phyloP scores from a whole-genome alignment of 1,140 invertebrate genomes.

The Pinna nobilis region DNA sequence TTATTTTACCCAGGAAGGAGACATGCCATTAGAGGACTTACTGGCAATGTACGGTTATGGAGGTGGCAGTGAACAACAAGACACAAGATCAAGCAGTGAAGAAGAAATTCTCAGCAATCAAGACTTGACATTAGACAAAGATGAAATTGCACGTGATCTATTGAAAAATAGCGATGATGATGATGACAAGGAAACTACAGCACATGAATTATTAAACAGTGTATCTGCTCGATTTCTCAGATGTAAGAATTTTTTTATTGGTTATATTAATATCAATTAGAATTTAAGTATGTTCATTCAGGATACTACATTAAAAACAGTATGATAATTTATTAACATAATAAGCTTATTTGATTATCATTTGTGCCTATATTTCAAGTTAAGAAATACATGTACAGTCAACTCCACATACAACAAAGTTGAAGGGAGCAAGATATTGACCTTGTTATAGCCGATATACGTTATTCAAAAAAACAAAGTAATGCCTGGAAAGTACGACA shows the following conservation, averaged over 20 bases:
- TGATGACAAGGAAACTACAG: constrained; percentile 67
- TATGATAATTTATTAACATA: too few species aligned
- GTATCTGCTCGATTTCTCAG: constrained; percentile 74
- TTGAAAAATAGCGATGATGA: constrained; percentile 68
- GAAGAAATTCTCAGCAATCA: constrained; percentile 77
- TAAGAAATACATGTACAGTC: too few species aligned
- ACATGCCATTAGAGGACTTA: constrained; percentile 96
- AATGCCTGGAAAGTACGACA: too few species aligned
- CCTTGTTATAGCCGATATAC: too few species aligned
- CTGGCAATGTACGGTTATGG: constrained; percentile 90
- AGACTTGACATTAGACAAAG: constrained; percentile 77
- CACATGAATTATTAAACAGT: constrained; percentile 72
- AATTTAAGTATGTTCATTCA: not conserved
- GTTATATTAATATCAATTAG: not conserved
- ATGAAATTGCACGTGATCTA: constrained; percentile 73
- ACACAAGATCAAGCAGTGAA: constrained; percentile 75
- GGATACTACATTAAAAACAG: too few species aligned
- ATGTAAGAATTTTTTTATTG: constrained; percentile 66
- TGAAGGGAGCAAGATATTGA: too few species aligned
- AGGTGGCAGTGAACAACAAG: constrained; percentile 59
- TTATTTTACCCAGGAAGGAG: constrained; percentile 77
- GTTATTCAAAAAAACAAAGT: too few species aligned
- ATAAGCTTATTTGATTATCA: too few species aligned
- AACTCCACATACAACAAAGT: too few species aligned
- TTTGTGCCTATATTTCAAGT: too few species aligned